phyloP scores from a whole-genome alignment of 2,888 invertebrate species.

The Encarsia formosa region DNA sequence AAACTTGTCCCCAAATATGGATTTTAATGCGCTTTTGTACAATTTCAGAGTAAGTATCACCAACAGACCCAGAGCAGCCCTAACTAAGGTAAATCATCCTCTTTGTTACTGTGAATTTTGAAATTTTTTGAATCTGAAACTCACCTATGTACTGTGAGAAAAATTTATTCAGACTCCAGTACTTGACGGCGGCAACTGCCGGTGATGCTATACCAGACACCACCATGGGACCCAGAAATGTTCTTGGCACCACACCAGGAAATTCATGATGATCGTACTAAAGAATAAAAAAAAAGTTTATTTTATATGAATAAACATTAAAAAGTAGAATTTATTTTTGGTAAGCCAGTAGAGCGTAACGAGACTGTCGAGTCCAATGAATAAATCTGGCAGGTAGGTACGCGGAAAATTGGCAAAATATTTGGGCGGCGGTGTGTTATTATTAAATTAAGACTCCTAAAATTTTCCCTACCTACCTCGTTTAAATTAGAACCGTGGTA shows the following conservation, averaged over 20 bases:
- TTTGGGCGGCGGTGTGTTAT: not conserved
- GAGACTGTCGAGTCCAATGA: not conserved
- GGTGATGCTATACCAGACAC: conserved; percentile 78
- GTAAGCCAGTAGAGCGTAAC: not conserved
- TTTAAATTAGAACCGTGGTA: conserved; percentile 81
- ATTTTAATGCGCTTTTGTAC: conserved; percentile 69
- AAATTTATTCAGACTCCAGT: conserved; percentile 74
- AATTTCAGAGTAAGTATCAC: conserved; percentile 73
- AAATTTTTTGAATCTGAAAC: conserved; percentile 35
- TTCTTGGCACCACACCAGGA: conserved; percentile 95
- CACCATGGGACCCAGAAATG: conserved; percentile 87
- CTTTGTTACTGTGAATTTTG: not conserved
- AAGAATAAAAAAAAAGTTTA: conserved; percentile 9
- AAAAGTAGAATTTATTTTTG: too few relatives aligned
- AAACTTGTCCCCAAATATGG: conserved; percentile 73
- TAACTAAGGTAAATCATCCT: conserved; percentile 61
- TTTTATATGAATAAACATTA: not conserved
- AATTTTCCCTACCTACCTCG: too few relatives aligned
- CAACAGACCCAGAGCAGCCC: conserved; percentile 71
- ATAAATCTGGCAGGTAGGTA: too few relatives aligned
- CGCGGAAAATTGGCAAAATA: conserved; percentile 13
- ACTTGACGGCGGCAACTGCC: conserved; percentile 63
- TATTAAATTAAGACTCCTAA: conserved; percentile 30
- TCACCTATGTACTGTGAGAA: conserved; percentile 85
- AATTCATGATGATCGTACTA: conserved; percentile 98